Percentiles rank a stretch among this genome's conserved stretches.
These are phyloP conservation scores for Entosphenus tridentatus DNA, from an alignment of 2,113 vertebrate species.

Conservation along the genomic window DNA sequence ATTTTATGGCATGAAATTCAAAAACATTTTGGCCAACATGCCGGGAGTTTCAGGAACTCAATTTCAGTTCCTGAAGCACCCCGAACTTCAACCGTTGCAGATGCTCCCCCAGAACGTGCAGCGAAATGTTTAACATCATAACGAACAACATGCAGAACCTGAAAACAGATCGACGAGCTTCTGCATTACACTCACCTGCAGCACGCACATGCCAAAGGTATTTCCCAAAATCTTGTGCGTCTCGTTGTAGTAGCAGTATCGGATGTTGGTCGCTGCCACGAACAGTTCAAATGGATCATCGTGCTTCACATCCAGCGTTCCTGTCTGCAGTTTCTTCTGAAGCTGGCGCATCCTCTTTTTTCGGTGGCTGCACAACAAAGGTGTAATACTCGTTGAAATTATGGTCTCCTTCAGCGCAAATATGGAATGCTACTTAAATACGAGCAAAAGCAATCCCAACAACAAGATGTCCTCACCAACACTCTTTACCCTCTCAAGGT, in stretches of 20 bases:
- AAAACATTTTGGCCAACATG: too few species aligned
- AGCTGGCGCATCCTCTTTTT: conserved; percentile 94
- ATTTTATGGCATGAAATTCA: too few species aligned
- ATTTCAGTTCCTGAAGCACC: too few species aligned
- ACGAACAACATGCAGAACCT: too few species aligned
- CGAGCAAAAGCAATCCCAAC: background rate
- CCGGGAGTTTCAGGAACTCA: too few species aligned
- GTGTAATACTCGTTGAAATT: background rate
- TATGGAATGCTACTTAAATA: background rate
- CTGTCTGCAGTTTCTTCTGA: conserved; percentile 82
- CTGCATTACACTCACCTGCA: conserved; percentile 36
- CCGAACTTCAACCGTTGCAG: too few species aligned
- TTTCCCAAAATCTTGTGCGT: conserved; percentile 92
- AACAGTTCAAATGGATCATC: conserved; percentile 93
- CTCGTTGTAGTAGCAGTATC: conserved; percentile 95
- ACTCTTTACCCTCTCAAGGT: too few species aligned
- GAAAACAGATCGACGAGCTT: rapidly evolving
- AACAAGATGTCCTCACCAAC: too few species aligned
- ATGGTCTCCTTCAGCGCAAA: background rate
- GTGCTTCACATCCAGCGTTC: conserved; percentile 57
- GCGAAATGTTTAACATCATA: too few species aligned
- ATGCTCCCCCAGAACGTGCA: too few species aligned
- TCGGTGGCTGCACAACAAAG: conserved; percentile 33
- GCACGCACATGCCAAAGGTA: conserved; percentile 80
- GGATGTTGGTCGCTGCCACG: conserved; percentile 78